Evolutionary conservation across 2,888 invertebrate species (phyloP), one percentile per base, ranked within the genome.

Genomic region (Steinernema carpocapsae): DNA sequence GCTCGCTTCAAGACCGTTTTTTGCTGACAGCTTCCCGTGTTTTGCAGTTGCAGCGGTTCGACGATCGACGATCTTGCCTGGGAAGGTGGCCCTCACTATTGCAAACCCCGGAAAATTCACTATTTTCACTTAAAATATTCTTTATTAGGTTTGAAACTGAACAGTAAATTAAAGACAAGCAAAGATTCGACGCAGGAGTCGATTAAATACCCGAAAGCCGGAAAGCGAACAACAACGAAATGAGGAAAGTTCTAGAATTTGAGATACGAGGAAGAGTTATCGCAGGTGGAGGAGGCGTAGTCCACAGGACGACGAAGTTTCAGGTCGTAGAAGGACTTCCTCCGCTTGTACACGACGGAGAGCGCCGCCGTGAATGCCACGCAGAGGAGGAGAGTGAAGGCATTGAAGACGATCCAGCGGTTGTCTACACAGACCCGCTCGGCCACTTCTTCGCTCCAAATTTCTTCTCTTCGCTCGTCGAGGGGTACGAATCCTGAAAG

Each of bases 221-320:
- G 64, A 64, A 12, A 32, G 32, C 7, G 48, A 48, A 7, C 19
- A 19, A 37, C 37, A 48, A 6, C 64, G n/a, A n/a, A n/a, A n/a
- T 64, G 17, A 32, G 37, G 32, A 24, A 12, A 7, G 32, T 6
- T 32, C 32, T 64, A 64, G n/a, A 64, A 64, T 32, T 64, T 64
- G 64, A 64, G 64, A 64, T 64, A 64, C 64, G 64, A 64, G 29
- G 64, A 64, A 4, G 64, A 22, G 64, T 64, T 64, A n/a, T 64
- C 64, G 37, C 64, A 64, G 64, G 64, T 64, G 64, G 64, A 64
- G 64, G 64, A 64, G 7, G 64, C 64, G 64, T 64, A 64, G 64
- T 64, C 64, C 26, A 29, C 64, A 7, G 48, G 48, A 2, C 29
- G 24, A 29, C 32, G 32, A 2, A 17, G 12, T 29, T 64, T 64